Percentiles rank a stretch among this genome's conserved stretches.
Evolutionary conservation across 2,888 invertebrate genomes (phyloP).

Genomic region (Urechis unicinctus): DNA sequence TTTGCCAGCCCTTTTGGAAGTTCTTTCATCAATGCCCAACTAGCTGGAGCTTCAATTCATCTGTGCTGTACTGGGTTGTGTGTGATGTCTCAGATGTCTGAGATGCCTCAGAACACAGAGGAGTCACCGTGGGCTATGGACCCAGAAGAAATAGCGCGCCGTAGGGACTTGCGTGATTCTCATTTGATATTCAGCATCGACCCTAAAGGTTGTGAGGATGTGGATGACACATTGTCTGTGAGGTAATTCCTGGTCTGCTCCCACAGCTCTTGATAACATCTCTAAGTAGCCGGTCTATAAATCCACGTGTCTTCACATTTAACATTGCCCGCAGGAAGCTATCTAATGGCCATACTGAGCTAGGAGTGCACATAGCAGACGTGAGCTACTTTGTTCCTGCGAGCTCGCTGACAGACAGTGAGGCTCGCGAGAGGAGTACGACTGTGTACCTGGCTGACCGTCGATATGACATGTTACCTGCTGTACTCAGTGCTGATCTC

Average conservation of each 20-base stretch:
- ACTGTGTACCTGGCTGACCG: conserved; percentile 93
- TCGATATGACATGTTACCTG: conserved; percentile 58
- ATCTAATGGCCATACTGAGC: conserved; percentile 47
- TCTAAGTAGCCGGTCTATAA: too few relatives aligned
- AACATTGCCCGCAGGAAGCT: too few relatives aligned
- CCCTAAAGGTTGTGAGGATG: conserved; percentile 97
- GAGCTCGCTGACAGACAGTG: conserved; percentile 81
- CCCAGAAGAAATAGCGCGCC: conserved; percentile 58
- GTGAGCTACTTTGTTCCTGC: conserved; percentile 94
- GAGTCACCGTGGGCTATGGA: conserved; percentile 82
- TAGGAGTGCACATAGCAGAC: conserved; percentile 99
- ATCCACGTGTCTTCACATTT: too few relatives aligned
- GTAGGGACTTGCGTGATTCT: conserved; percentile 77
- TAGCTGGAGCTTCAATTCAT: conserved; percentile 55
- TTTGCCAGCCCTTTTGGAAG: too few relatives aligned
- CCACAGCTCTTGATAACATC: too few relatives aligned
- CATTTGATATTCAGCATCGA: conserved; percentile 85
- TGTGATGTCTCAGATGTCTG: conserved; percentile 34
- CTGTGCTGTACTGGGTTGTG: too few relatives aligned
- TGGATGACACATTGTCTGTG: conserved; percentile 89
- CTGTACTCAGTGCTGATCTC: conserved; percentile 84
- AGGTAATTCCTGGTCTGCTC: conserved; percentile 3
- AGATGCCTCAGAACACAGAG: conserved; percentile 51
- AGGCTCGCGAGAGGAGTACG: conserved; percentile 85
- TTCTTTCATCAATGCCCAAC: background rate